Evolutionary conservation across 2,113 vertebrate genomes (phyloP).

Genomic region (Semicossyphus pulcher): DNA sequence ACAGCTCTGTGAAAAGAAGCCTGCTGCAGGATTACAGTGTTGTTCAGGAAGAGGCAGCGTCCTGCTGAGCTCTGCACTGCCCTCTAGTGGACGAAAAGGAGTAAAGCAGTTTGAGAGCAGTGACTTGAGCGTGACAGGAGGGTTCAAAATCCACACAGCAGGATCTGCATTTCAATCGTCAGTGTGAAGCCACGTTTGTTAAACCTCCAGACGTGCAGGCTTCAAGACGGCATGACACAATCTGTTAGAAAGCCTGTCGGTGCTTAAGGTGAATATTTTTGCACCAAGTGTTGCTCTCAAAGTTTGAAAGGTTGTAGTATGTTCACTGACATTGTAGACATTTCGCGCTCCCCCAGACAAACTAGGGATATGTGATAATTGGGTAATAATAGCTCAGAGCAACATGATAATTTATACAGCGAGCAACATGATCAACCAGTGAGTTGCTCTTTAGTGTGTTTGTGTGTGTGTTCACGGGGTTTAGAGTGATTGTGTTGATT

Average conservation of each 20-base stretch:
- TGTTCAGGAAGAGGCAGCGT: conserved; percentile 46
- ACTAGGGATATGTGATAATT: too few relatives aligned
- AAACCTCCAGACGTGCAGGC: background rate
- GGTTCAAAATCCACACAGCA: background rate
- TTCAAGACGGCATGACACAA: background rate
- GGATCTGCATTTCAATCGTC: background rate
- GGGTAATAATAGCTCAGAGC: too few relatives aligned
- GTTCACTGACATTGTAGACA: background rate
- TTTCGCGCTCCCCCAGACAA: background rate
- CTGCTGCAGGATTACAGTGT: conserved; percentile 12
- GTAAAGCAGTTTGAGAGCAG: conserved; percentile 38
- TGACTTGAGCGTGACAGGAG: background rate
- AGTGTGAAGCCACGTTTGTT: background rate
- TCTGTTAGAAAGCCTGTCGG: background rate
- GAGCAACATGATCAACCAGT: too few relatives aligned
- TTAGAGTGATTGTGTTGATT: too few relatives aligned
- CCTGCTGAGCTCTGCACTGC: conserved; percentile 76
- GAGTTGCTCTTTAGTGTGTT: too few relatives aligned
- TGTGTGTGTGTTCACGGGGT: too few relatives aligned
- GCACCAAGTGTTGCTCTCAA: background rate
- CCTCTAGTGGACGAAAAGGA: conserved; percentile 75
- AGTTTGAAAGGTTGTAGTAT: background rate
- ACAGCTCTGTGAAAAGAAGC: conserved; percentile 27
- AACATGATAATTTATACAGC: too few relatives aligned
- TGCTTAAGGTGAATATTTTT: background rate